phyloP scores from a whole-genome alignment of 2,113 vertebrate species.

The Gnathonemus longibarbis region DNA sequence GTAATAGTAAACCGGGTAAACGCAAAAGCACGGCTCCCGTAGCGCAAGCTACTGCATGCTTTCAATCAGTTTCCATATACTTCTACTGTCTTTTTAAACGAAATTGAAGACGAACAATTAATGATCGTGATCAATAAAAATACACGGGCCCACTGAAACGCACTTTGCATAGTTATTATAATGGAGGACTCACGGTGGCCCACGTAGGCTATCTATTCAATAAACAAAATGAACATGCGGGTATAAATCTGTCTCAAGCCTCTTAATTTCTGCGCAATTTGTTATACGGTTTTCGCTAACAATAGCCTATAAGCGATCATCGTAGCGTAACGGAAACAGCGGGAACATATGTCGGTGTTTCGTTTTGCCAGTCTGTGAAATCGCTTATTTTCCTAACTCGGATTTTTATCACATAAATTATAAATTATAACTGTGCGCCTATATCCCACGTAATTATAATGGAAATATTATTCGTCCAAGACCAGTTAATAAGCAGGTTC shows the following conservation, averaged over 20 bases:
- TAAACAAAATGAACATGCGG: neutral
- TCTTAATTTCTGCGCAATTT: constrained; percentile 8
- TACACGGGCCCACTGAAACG: neutral
- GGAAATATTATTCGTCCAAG: neutral
- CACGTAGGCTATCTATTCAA: neutral
- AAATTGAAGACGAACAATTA: neutral
- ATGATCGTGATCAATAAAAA: constrained; percentile 1
- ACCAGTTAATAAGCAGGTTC: neutral
- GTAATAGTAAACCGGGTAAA: neutral
- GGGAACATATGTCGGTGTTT: constrained; percentile 2
- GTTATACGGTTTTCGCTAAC: neutral
- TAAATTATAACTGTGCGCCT: neutral
- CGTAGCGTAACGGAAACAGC: neutral
- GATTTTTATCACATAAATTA: neutral
- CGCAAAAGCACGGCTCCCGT: neutral
- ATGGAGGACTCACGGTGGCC: neutral
- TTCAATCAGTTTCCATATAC: neutral
- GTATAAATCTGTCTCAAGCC: neutral
- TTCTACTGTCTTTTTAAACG: neutral
- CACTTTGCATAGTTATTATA: neutral
- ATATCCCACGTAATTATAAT: neutral
- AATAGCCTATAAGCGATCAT: neutral
- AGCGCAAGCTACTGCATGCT: neutral
- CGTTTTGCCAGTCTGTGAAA: neutral
- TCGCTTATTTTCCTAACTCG: constrained; percentile 2